Evolutionary conservation across 2,888 invertebrate genomes (phyloP), one percentile per base, ranked within the genome.

Genomic region (Aquatica leii): DNA sequence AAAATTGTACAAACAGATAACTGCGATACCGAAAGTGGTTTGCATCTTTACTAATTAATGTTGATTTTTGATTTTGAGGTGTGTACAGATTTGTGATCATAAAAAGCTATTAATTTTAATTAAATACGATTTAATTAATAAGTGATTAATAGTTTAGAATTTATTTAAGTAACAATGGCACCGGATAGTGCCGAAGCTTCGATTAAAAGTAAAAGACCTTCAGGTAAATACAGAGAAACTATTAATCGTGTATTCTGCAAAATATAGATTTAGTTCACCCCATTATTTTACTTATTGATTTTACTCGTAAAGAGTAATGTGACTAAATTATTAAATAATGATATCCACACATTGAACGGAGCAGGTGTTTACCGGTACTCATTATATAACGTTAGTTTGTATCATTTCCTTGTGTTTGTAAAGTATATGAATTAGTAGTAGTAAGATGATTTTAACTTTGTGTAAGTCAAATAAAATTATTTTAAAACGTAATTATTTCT

Each of bases 171-270:
- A 12, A 35, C 63, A 43, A 81, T 81, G 81, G 74, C 80, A 59
- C 65, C 78, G 60, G 79, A 80, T 71, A 79, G 76, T 57, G 82
- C 81, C 59, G 84, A 82, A 63, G 67, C 76, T 41, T 74, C 76
- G 64, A 73, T 82, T 46, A 84, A 84, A 76, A 84, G 84, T 4
- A 86, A 86, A 74, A 81, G 84, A 77, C 86, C 86, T 73, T 85
- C 86, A 79, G 85, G 86, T 86, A 80, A 78, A 75, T 76, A 64
- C 55, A n/a, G n/a, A n/a, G n/a, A n/a, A n/a, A n/a, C n/a, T 68
- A n/a, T 49, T 24, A 37, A 56, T 31, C 31, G 2, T 21, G 15
- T 48, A 48, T 48, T 48, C 18, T 17, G 43, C 43, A 31, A 11
- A 21, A 18, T 31, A 54, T 43, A 41, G 43, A 48, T 56, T 56